Conservation (phyloP, 2,888 invertebrate species). For the Thelaira solivaga region DNA sequence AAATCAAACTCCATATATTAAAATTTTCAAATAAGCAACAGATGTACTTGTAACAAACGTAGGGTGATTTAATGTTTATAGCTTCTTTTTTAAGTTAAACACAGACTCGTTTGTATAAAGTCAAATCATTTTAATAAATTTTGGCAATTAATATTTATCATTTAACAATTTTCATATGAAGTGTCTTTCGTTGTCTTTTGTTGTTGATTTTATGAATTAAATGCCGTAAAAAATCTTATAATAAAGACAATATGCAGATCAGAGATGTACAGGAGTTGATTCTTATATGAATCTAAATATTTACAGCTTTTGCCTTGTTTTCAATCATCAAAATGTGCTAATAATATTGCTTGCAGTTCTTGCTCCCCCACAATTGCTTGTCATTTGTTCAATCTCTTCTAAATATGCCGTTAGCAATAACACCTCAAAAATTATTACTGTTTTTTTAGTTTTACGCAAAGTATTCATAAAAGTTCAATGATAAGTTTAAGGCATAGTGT, state of each 20-base stretch:
- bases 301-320: background rate
- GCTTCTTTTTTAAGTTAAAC: background rate
- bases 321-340: no score
- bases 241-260: slow-evolving; percentile 69
- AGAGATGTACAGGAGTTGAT: slow-evolving; percentile 67
- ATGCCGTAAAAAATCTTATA: slow-evolving; percentile 36
- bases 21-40: no score
- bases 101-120: no score
- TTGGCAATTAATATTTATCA: slow-evolving; percentile 10
- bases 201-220: slow-evolving; percentile 66
- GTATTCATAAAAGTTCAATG: no score
- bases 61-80: background rate
- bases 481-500: no score
- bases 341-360: no score
- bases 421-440: no score
- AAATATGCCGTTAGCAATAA: no score
- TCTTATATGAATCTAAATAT: slow-evolving; percentile 65
- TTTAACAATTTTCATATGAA: background rate
- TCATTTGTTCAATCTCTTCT: no score
- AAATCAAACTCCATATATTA: no score
- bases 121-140: background rate
- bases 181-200: slow-evolving; percentile 3
- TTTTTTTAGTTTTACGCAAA: no score
- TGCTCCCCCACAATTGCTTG: no score
- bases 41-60: background rate